Evolutionary conservation across 2,797 vertebrate genomes (phyloP).

Genomic region (Hemitrygon akajei): DNA sequence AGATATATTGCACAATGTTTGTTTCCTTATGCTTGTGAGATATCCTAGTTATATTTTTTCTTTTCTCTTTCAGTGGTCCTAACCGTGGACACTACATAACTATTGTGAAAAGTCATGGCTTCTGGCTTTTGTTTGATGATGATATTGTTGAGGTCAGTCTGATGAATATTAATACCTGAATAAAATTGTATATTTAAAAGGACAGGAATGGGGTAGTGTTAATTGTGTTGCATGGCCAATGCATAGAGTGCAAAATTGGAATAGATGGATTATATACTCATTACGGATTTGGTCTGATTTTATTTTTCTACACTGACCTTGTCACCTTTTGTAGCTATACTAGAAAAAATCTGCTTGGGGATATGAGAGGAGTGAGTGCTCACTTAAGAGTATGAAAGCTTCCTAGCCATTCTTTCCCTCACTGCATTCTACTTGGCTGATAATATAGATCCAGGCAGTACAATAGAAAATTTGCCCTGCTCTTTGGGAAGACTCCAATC

Average conservation of each 20-base stretch:
- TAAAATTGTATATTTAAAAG: slow-evolving; percentile 38
- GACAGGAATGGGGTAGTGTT: not conserved
- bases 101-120: slow-evolving; percentile 95
- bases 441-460: not conserved
- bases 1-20: not conserved
- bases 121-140: slow-evolving; percentile 95
- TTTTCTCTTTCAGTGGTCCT: slow-evolving; percentile 67
- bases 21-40: slow-evolving; percentile 27
- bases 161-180: slow-evolving; percentile 34
- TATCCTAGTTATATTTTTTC: slow-evolving; percentile 37
- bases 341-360: not conserved
- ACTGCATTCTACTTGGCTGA: not conserved
- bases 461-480: not conserved
- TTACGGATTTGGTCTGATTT: not conserved
- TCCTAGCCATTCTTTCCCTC: not conserved
- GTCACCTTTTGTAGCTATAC: not conserved
- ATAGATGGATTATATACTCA: not conserved
- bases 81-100: slow-evolving; percentile 95
- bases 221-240: too few species aligned
- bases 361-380: too few species aligned
- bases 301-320: not conserved
- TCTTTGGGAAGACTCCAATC: not conserved
- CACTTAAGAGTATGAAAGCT: not conserved
- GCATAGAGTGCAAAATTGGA: not conserved
- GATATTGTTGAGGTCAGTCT: slow-evolving; percentile 93